Base-by-base conservation (phyloP, 2,113 vertebrate species). In the Trogon surrucura region DNA sequence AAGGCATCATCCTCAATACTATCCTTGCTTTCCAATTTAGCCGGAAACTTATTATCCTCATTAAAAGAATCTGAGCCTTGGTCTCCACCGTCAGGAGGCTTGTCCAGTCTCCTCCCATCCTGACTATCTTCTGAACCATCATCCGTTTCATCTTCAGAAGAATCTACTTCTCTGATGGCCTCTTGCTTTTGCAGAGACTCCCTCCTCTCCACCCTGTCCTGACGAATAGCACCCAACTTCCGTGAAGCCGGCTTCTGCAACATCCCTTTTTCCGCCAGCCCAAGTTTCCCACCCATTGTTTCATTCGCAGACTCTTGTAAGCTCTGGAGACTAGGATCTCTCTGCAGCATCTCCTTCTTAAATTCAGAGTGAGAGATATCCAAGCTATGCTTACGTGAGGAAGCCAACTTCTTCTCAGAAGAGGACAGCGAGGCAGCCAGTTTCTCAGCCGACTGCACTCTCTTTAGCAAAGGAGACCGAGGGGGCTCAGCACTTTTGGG, bases 131-230 rank as follows among this genome's bases (percentile, higher is more conserved):
- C 99, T 0, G 99, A 99, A 44, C 99, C 99, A 72, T 99, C 99
- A 27, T 99, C 99, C 0, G 98, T 98, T 97, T 99, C 99, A 95
- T 99, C 99, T 97, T 99, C 99, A 0, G 99, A 99, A 13, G 99
- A 99, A 91, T 99, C 99, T 16, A 99, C 99, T 97, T 99, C 99
- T 20, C 98, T 98, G 94, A 99, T 99, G 93, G 99, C 99, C 94
- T 99, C 99, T 51, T 99, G 99, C 88, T 99, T 99, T 96, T 99
- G 99, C 54, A 99, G 97, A 3, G 99, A 99, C 88, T 99, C 99
- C 22, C 99, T 97, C 53, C 99, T 98, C 93, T 99, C 99, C 26
- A 98, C 99, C 7, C 99, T 93, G 97, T 99, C 99, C 93, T 99
- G 99, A 13, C 99, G 97, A 91, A 99, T 99, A 64, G 99, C 98